These are phyloP conservation scores for Blennius ocellaris DNA, from an alignment of 2,113 vertebrate species.

Conservation along the genomic window DNA sequence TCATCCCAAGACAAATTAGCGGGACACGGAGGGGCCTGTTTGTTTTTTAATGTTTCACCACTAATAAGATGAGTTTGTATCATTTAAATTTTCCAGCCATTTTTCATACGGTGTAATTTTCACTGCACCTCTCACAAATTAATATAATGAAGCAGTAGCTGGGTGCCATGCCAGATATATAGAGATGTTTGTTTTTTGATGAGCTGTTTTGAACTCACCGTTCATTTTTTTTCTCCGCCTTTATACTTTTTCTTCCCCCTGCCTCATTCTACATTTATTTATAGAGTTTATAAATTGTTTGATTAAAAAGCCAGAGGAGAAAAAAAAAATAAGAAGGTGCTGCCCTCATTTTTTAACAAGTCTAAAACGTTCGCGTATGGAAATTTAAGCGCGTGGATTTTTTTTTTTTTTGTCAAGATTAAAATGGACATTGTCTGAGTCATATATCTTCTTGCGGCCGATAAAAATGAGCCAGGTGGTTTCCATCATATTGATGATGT, in stretches of 20 bases:
- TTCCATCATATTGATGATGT: slow-evolving; percentile 82
- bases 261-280: slow-evolving; percentile 82
- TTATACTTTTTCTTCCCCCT: slow-evolving; percentile 78
- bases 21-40: slow-evolving; percentile 88
- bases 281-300: slow-evolving; percentile 88
- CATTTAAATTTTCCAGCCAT: slow-evolving; percentile 99
- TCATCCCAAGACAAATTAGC: slow-evolving; percentile 95
- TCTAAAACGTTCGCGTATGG: slow-evolving; percentile 74
- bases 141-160: slow-evolving; percentile 99
- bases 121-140: slow-evolving; percentile 97
- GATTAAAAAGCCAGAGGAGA: slow-evolving; percentile 83
- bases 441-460: slow-evolving; percentile 77
- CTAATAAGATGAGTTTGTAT: slow-evolving; percentile 99
- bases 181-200: slow-evolving; percentile 92
- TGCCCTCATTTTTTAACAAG: slow-evolving; percentile 81
- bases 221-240: slow-evolving; percentile 78
- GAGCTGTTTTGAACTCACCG: slow-evolving; percentile 86
- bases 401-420: slow-evolving; percentile 73
- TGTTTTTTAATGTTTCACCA: slow-evolving; percentile 99
- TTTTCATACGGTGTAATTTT: slow-evolving; percentile 98
- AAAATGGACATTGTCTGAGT: slow-evolving; percentile 81
- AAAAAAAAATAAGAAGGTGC: slow-evolving; percentile 63
- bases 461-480: slow-evolving; percentile 69
- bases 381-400: slow-evolving; percentile 74
- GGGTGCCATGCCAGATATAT: slow-evolving; percentile 95